Evolutionary conservation across 2,888 invertebrate genomes (phyloP).

Genomic region (Tubulanus polymorphus): DNA sequence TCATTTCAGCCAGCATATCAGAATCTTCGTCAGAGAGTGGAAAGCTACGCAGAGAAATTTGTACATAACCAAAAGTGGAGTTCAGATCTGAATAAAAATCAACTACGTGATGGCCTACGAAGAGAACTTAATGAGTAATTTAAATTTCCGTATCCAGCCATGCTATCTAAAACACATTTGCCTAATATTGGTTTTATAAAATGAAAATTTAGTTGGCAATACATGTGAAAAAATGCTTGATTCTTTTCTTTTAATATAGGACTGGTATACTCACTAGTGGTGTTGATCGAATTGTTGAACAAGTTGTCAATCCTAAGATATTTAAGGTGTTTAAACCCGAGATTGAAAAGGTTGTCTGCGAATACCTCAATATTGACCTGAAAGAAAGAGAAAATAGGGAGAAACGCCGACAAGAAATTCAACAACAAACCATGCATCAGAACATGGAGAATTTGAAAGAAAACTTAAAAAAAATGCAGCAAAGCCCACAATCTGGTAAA

Average conservation of each 20-base stretch:
- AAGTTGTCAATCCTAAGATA: conserved; percentile 91
- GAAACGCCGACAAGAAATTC: background rate
- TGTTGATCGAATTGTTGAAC: conserved; percentile 90
- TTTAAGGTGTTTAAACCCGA: conserved; percentile 81
- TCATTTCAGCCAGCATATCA: conserved; percentile 78
- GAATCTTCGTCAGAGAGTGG: conserved; percentile 83
- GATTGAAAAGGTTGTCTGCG: conserved; percentile 86
- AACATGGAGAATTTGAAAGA: too few species aligned
- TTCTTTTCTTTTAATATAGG: conserved; percentile 57
- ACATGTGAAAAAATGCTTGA: background rate
- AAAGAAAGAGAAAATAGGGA: conserved; percentile 30
- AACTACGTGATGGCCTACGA: conserved; percentile 79
- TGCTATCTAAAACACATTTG: too few species aligned
- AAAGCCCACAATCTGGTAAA: too few species aligned
- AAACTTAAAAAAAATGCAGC: too few species aligned
- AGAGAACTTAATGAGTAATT: conserved; percentile 81
- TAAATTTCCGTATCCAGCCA: background rate
- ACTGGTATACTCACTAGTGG: conserved; percentile 85
- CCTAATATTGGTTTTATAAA: background rate
- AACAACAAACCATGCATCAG: too few species aligned
- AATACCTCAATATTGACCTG: conserved; percentile 72
- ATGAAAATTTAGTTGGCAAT: background rate
- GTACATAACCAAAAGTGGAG: conserved; percentile 79
- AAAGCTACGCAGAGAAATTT: conserved; percentile 80
- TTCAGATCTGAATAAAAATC: conserved; percentile 85